Evolutionary conservation across 2,113 vertebrate species (phyloP).

Genomic region (Pteronura brasiliensis): DNA sequence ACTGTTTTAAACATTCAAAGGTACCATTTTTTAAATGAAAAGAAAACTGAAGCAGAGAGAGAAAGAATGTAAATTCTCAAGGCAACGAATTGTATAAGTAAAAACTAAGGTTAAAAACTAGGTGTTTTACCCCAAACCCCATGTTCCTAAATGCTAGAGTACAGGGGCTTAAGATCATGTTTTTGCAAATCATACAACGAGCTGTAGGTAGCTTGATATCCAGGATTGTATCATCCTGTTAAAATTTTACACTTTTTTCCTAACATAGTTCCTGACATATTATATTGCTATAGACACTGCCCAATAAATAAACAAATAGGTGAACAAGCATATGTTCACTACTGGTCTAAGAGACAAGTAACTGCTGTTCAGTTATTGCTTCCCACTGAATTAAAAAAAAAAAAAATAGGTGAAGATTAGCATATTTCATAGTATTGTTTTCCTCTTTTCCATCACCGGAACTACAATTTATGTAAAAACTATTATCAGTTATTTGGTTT

Average conservation of each 20-base stretch:
- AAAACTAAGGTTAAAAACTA: background rate
- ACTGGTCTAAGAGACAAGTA: background rate
- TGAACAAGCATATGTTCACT: background rate
- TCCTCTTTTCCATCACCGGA: background rate
- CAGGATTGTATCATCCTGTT: background rate
- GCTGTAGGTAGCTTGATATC: background rate
- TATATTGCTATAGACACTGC: background rate
- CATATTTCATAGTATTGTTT: background rate
- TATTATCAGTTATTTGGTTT: background rate
- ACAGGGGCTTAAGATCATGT: accelerated
- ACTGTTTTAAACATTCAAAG: background rate
- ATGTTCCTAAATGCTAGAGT: background rate
- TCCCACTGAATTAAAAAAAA: background rate
- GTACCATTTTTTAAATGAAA: background rate
- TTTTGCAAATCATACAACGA: background rate
- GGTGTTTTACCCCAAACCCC: background rate
- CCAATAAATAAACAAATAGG: background rate
- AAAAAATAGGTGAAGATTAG: background rate
- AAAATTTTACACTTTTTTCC: background rate
- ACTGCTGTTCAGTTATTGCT: background rate
- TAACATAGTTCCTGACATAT: background rate
- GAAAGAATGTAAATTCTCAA: background rate
- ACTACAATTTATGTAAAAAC: background rate
- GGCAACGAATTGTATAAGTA: background rate
- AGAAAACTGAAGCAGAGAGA: background rate